Conservation (phyloP, 2,888 invertebrate species). For the Dioctria rufipes region DNA sequence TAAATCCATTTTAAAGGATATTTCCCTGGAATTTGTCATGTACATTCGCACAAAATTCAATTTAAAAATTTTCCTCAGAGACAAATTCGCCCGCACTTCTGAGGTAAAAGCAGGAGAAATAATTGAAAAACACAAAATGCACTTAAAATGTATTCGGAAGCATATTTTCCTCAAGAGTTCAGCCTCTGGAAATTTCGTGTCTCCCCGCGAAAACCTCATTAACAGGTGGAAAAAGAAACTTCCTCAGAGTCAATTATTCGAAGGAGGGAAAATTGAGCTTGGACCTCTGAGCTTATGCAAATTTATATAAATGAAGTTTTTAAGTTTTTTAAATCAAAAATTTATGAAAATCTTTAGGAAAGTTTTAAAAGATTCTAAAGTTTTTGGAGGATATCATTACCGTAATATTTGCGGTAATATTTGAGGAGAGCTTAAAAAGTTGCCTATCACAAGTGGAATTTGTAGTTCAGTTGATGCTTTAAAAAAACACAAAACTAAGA, state of each 20-base stretch:
- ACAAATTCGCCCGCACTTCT: not conserved
- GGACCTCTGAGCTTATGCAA: not conserved
- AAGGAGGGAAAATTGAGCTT: not conserved
- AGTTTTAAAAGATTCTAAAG: too few relatives aligned
- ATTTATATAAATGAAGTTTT: not conserved
- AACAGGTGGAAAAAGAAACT: constrained; percentile 3
- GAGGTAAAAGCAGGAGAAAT: not conserved
- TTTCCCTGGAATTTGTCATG: not conserved
- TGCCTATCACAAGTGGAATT: too few relatives aligned
- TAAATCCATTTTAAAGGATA: constrained; percentile 1
- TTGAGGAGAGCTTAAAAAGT: too few relatives aligned
- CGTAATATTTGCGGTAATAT: too few relatives aligned
- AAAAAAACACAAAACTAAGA: too few relatives aligned
- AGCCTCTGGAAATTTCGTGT: constrained; percentile 12
- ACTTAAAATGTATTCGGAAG: constrained; percentile 6
- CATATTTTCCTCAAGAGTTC: not conserved
- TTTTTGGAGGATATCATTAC: too few relatives aligned
- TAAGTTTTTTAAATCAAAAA: not conserved
- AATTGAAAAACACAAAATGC: constrained; percentile 28
- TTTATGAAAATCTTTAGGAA: not conserved
- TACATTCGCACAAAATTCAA: constrained; percentile 8
- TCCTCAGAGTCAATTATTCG: not conserved
- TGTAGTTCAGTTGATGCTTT: too few relatives aligned
- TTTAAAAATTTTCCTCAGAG: constrained; percentile 12
- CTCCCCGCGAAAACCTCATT: constrained; percentile 8